Evolutionary conservation across 2,113 vertebrate species (phyloP), one percentile per base, ranked within the genome.

Genomic region (Aphyosemion australe): DNA sequence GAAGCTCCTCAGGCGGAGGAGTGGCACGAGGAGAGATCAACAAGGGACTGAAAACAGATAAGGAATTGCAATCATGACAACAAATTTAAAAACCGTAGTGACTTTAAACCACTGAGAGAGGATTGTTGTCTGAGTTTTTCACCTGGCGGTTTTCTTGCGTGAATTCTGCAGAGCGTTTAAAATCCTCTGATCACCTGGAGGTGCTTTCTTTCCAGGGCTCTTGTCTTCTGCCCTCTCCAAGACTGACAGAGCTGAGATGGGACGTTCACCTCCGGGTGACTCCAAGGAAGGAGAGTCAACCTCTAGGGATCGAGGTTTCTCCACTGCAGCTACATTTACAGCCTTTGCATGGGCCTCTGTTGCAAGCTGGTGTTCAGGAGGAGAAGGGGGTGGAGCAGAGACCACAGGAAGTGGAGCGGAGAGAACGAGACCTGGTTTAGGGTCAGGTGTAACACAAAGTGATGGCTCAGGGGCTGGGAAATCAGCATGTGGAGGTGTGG

Each of bases 161-260:
- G 89, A 85, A 45, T 90, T 93, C 72, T 92, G 84, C 65, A 94
- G 80, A 51, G 90, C 85, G 0, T 45, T 84, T 15, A 91, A 58
- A 41, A 93, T 69, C 59, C 90, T 88, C 16, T 53, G 78, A 73
- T 93, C 93, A 37, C 41, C 57, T 0, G 79, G 14, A 14, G 65
- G 1, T 4, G 39, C 72, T 73, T 1, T 79, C 42, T 74, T 92
- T 18, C 39, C 78, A 0, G 75, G 65, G 53, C 5, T 60, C 80
- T 74, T 82, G 60, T 89, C 89, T 63, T 84, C 88, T 0, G 87
- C 88, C 62, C 88, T 88, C 47, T 76, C 88, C 69, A 93, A 66
- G 48, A 57, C 70, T 5, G 83, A 87, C n/a, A 90, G 68, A 0
- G 81, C 66, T 0, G 90, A 82, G 48, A 65, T 43, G 0, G 69